phyloP scores from a whole-genome alignment of 1,140 invertebrate genomes.

The Phenacoccus solenopsis region DNA sequence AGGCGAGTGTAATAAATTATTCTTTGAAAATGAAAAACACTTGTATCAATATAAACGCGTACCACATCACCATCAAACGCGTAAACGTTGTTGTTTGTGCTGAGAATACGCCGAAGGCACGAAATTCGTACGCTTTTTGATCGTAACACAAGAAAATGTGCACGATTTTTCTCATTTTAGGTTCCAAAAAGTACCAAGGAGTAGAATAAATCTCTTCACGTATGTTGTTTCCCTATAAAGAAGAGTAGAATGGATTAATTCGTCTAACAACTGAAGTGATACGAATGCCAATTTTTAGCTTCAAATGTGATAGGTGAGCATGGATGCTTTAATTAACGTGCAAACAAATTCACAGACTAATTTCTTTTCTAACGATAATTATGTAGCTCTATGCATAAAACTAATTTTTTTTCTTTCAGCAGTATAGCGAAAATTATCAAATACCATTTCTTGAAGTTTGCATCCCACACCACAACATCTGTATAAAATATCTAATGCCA shows the following conservation, averaged over 20 bases:
- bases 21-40: too few species aligned
- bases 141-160: neutral
- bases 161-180: neutral
- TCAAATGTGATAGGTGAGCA: too few species aligned
- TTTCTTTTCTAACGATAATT: too few species aligned
- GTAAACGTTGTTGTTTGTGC: neutral
- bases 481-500: neutral
- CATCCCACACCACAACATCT: neutral
- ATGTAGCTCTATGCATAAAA: too few species aligned
- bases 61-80: neutral
- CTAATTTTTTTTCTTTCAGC: too few species aligned
- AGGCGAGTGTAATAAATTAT: too few species aligned
- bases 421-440: too few species aligned
- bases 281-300: too few species aligned
- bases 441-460: neutral
- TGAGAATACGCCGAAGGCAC: neutral
- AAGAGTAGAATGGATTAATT: too few species aligned
- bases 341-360: too few species aligned
- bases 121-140: neutral
- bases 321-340: too few species aligned
- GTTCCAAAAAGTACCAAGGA: neutral
- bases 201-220: neutral
- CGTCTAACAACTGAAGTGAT: too few species aligned
- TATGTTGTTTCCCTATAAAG: neutral
- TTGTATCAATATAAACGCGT: neutral